Percentiles rank a stretch among this genome's conserved stretches.
phyloP scores from a whole-genome alignment of 1,140 invertebrate genomes.

The Lysiphlebus fabarum region DNA sequence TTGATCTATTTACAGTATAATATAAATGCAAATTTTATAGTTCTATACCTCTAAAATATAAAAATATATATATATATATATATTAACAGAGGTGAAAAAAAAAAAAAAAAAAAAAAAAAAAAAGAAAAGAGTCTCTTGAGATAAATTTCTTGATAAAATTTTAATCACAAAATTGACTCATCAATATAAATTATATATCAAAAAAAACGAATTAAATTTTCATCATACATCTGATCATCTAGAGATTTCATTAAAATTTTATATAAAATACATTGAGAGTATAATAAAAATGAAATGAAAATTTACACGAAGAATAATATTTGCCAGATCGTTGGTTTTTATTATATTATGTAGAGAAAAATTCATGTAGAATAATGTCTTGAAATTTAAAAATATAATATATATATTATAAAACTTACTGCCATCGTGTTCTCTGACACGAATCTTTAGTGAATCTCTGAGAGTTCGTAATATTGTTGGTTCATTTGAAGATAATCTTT shows the following conservation, averaged over 20 bases:
- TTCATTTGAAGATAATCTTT: slow-evolving; percentile 60
- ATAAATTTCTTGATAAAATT: no score
- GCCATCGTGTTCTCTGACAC: slow-evolving; percentile 70
- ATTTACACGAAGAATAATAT: slow-evolving; percentile 14
- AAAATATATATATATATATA: no score
- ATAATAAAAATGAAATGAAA: slow-evolving; percentile 12
- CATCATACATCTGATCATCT: slow-evolving; percentile 44
- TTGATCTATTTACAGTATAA: no score
- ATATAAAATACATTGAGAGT: not conserved
- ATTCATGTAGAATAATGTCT: slow-evolving; percentile 10
- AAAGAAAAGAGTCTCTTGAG: no score
- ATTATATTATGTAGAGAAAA: not conserved
- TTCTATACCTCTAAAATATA: no score
- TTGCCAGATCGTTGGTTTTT: slow-evolving; percentile 11
- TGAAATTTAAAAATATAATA: slow-evolving; percentile 25
- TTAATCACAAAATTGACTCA: slow-evolving; percentile 39
- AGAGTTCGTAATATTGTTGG: slow-evolving; percentile 65
- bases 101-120: no score
- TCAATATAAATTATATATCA: slow-evolving; percentile 32
- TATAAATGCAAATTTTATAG: no score
- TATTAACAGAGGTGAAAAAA: no score
- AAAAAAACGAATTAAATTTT: slow-evolving; percentile 47
- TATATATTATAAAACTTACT: slow-evolving; percentile 64
- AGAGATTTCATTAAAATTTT: slow-evolving; percentile 37
- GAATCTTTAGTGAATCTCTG: slow-evolving; percentile 67